These are phyloP conservation scores for Excalfactoria chinensis DNA, from an alignment of 2,113 vertebrate species.

Conservation along the genomic window DNA sequence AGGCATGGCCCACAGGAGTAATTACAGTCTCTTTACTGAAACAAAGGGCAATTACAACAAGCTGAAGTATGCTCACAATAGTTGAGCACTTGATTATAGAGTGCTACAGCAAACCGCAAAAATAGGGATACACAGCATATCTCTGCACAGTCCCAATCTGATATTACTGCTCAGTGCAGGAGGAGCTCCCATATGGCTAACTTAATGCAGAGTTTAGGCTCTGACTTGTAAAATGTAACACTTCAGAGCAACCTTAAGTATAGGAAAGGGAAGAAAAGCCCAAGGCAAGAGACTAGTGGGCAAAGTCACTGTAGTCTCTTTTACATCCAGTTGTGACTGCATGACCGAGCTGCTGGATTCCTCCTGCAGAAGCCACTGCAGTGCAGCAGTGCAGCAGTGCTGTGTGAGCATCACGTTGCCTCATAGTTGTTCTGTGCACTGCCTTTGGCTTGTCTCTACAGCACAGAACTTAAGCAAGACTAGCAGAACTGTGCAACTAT, in stretches of 20 bases:
- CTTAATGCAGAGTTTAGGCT: not conserved
- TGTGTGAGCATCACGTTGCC: not conserved
- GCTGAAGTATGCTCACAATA: conserved; percentile 33
- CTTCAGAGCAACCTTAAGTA: not conserved
- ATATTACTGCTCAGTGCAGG: not conserved
- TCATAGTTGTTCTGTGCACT: not conserved
- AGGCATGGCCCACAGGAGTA: conserved; percentile 72
- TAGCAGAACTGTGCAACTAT: not conserved
- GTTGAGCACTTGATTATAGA: conserved; percentile 61
- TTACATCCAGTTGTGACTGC: not conserved
- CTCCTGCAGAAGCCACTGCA: not conserved
- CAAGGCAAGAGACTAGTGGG: not conserved
- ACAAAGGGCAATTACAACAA: conserved; percentile 76
- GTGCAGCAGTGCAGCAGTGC: not conserved
- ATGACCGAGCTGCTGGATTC: not conserved
- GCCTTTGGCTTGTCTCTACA: not conserved
- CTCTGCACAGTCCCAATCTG: not conserved
- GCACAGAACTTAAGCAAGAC: not conserved
- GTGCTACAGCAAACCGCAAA: conserved; percentile 46
- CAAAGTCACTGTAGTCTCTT: not conserved
- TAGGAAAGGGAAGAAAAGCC: fast-evolving
- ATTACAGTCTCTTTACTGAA: conserved; percentile 76
- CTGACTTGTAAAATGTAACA: not conserved
- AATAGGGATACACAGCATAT: not conserved
- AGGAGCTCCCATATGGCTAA: not conserved